These are phyloP conservation scores for Abscondita cerata DNA, from an alignment of 2,888 invertebrate species.

Conservation along the genomic window DNA sequence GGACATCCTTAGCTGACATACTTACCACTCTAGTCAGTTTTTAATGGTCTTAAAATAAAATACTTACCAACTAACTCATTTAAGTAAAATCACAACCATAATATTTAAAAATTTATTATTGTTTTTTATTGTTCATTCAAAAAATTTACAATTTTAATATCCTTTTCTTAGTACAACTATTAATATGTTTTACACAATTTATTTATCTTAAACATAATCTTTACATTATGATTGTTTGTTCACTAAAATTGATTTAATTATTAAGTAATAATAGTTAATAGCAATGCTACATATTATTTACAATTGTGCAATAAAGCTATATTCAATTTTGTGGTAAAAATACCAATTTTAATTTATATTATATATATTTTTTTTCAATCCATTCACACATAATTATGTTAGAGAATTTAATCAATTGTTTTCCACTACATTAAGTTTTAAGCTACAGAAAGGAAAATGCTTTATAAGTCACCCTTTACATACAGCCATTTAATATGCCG, in stretches of 20 bases:
- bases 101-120: too few species aligned
- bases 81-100: too few species aligned
- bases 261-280: constrained; percentile 13
- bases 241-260: constrained; percentile 18
- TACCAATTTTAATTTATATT: neutral
- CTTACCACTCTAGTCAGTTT: too few species aligned
- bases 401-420: neutral
- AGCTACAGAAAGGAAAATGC: constrained; percentile 10
- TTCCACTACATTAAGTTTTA: constrained; percentile 1
- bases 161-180: constrained; percentile 17
- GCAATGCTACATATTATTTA: constrained; percentile 30
- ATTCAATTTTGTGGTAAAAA: constrained; percentile 1
- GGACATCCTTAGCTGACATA: too few species aligned
- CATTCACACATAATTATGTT: neutral
- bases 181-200: constrained; percentile 19
- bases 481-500: constrained; percentile 18
- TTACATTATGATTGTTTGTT: constrained; percentile 34
- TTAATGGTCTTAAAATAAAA: too few species aligned
- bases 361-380: neutral
- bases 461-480: constrained; percentile 3
- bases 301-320: constrained; percentile 25
- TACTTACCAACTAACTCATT: too few species aligned
- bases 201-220: constrained; percentile 27
- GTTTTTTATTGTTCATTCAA: constrained; percentile 27
- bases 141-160: constrained; percentile 15